A percentile compares a stretch with the other conserved stretches of the same genome.
Evolutionary conservation across 2,797 vertebrate species (phyloP).

Genomic region (Pangasius mekongensis): DNA sequence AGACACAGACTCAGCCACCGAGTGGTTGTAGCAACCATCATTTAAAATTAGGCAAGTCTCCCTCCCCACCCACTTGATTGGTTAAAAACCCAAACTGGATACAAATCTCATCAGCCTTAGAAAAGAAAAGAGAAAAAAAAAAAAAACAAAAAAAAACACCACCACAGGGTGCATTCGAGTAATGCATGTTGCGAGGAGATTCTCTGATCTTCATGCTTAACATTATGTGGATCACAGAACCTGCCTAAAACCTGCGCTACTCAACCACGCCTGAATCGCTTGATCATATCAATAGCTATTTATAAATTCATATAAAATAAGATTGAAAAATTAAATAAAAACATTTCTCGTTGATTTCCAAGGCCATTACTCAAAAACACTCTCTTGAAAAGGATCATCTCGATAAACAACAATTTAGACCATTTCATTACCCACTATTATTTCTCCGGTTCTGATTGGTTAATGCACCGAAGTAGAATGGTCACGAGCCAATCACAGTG

Average conservation of each 20-base stretch:
- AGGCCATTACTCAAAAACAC: constrained; percentile 62
- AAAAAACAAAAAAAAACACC: constrained; percentile 33
- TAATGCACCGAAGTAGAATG: constrained; percentile 52
- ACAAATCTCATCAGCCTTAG: constrained; percentile 53
- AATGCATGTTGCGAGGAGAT: constrained; percentile 3
- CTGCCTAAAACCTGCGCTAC: constrained; percentile 14
- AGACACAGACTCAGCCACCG: constrained; percentile 31
- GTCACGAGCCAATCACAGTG: constrained; percentile 64
- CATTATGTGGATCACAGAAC: neutral
- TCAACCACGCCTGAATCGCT: constrained; percentile 40
- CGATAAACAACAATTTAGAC: constrained; percentile 52
- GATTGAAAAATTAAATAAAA: constrained; percentile 73
- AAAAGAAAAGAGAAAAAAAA: constrained; percentile 59
- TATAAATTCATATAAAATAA: constrained; percentile 80
- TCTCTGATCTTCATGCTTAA: constrained; percentile 13
- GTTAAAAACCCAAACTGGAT: constrained; percentile 53
- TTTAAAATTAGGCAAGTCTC: constrained; percentile 42
- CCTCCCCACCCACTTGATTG: constrained; percentile 30
- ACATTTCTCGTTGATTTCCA: constrained; percentile 62
- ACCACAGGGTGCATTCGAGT: neutral
- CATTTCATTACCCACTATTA: constrained; percentile 53
- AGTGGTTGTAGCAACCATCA: constrained; percentile 31
- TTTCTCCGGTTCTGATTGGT: constrained; percentile 60
- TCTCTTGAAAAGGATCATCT: constrained; percentile 55
- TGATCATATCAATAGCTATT: constrained; percentile 67